Conservation (phyloP, 2,113 vertebrate species). For the Cromileptes altivelis region DNA sequence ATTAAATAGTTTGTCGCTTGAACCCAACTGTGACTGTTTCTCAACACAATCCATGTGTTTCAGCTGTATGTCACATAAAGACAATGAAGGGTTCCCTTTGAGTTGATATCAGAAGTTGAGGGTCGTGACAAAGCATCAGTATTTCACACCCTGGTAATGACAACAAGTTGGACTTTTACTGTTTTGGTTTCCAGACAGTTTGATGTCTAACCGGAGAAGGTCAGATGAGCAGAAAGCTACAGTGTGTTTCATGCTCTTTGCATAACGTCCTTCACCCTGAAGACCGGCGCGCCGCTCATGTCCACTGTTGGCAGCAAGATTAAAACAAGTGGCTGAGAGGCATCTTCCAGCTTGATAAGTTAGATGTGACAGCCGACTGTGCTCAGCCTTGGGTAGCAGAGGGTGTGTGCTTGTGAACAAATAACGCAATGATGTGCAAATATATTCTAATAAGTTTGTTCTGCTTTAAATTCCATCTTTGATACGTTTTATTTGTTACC, state of each 20-base stretch:
- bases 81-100: no score
- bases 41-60: no score
- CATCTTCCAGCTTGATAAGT: constrained; percentile 55
- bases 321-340: constrained; percentile 59
- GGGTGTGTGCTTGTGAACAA: constrained; percentile 21
- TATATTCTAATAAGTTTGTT: constrained; percentile 49
- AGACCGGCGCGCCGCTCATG: constrained; percentile 26
- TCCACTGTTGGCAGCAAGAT: constrained; percentile 35
- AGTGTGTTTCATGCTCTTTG: constrained; percentile 17
- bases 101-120: no score
- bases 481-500: constrained; percentile 43
- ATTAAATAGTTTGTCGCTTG: no score
- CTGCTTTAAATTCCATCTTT: constrained; percentile 37
- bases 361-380: constrained; percentile 60
- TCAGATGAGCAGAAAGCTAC: not conserved
- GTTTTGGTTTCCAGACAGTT: not conserved
- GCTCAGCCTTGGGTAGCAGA: constrained; percentile 27
- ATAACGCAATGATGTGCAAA: constrained; percentile 51
- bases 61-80: no score
- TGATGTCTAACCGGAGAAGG: not conserved
- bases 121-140: no score
- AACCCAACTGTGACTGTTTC: no score
- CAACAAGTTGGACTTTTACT: no score
- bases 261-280: constrained; percentile 1
- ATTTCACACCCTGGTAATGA: no score